Percentiles rank a stretch among this genome's conserved stretches.
Conservation (phyloP, 2,113 vertebrate species). For the Pao palembangensis region DNA sequence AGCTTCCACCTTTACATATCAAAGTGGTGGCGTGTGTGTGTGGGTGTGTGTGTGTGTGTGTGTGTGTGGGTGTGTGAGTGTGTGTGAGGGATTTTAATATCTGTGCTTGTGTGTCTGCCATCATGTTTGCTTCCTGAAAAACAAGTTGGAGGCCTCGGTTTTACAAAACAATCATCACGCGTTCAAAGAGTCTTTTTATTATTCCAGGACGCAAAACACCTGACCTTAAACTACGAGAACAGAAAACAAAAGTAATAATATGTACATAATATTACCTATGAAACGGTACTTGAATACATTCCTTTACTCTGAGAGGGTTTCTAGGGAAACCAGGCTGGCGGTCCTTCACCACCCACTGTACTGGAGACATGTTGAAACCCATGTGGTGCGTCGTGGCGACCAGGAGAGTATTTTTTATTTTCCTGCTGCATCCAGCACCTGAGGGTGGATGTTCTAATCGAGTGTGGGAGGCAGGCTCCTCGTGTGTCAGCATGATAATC, state of each 20-base stretch:
- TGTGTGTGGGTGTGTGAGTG: too few species aligned
- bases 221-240: background rate
- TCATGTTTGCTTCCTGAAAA: conserved; percentile 25
- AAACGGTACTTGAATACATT: conserved; percentile 3
- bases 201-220: conserved; percentile 16
- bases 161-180: conserved; percentile 18
- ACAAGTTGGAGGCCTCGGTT: conserved; percentile 7
- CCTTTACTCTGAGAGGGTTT: conserved; percentile 29
- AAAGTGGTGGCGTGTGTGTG: conserved; percentile 38
- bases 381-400: conserved; percentile 21
- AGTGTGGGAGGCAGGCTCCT: conserved; percentile 43
- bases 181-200: conserved; percentile 31
- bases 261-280: conserved; percentile 6
- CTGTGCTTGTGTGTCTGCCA: conserved; percentile 3
- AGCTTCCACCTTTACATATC: conserved; percentile 49
- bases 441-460: conserved; percentile 54
- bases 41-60: too few species aligned
- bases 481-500: conserved; percentile 58
- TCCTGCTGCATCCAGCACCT: conserved; percentile 31
- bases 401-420: conserved; percentile 19
- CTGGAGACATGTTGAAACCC: conserved; percentile 27
- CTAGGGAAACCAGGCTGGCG: conserved; percentile 27
- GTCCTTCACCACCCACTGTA: conserved; percentile 19
- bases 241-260: conserved; percentile 10
- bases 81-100: conserved; percentile 7